Conservation (phyloP, 2,797 vertebrate genomes). For the Taenioides sp. region DNA sequence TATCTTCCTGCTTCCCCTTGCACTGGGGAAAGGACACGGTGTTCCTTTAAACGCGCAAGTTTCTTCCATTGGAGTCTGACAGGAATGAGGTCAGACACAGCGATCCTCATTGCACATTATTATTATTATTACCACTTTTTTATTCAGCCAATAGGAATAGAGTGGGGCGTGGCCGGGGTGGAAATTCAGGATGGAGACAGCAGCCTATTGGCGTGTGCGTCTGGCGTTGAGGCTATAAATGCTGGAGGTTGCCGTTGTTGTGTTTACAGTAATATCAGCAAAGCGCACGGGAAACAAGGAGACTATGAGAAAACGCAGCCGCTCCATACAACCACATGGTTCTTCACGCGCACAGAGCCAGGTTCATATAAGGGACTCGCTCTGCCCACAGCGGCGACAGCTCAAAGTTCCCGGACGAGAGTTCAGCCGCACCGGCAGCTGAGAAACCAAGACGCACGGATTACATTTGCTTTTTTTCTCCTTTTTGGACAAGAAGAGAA, state of each 20-base stretch:
- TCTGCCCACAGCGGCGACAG: constrained; percentile 58
- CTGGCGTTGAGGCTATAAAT: constrained; percentile 86
- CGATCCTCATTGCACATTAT: constrained; percentile 96
- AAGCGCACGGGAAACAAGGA: constrained; percentile 80
- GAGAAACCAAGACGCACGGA: constrained; percentile 45
- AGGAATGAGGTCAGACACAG: constrained; percentile 99
- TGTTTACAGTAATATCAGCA: constrained; percentile 86
- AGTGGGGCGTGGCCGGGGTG: constrained; percentile 76
- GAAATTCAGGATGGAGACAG: constrained; percentile 90
- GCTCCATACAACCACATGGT: constrained; percentile 82
- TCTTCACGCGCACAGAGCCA: constrained; percentile 70
- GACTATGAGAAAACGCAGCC: constrained; percentile 84
- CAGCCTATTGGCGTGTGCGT: constrained; percentile 78
- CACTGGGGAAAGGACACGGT: constrained; percentile 51
- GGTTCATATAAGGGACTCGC: constrained; percentile 68
- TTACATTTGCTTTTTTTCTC: constrained; percentile 11
- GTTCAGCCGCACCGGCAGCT: constrained; percentile 82
- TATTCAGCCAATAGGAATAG: constrained; percentile 84
- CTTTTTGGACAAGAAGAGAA: constrained; percentile 19
- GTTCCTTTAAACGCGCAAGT: constrained; percentile 75
- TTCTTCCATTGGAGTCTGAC: constrained; percentile 81
- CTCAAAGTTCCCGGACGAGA: constrained; percentile 69
- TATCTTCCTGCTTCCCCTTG: constrained; percentile 49
- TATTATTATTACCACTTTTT: constrained; percentile 89
- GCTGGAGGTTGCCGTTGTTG: constrained; percentile 78